These are phyloP conservation scores for Dendrolimus houi DNA, from an alignment of 2,888 invertebrate species.

Conservation along the genomic window DNA sequence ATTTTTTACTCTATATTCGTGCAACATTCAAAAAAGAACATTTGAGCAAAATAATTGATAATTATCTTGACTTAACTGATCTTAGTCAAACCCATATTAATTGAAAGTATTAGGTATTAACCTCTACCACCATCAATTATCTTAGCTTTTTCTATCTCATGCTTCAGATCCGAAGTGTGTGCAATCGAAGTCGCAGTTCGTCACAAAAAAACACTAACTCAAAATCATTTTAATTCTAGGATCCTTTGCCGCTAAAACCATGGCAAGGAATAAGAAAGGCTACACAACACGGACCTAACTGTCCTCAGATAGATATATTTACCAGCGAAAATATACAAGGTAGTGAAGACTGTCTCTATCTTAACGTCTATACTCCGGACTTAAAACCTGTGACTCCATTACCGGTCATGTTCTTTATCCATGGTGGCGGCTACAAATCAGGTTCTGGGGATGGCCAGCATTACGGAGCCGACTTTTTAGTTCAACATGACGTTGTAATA, in stretches of 20 bases:
- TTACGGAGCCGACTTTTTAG: slow-evolving; percentile 40
- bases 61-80: too few species aligned
- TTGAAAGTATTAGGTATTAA: too few species aligned
- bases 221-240: slow-evolving; percentile 21
- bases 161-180: too few species aligned
- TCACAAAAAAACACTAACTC: neutral
- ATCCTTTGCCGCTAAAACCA: slow-evolving; percentile 28
- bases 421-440: slow-evolving; percentile 36
- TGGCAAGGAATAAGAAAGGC: slow-evolving; percentile 36
- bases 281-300: slow-evolving; percentile 25
- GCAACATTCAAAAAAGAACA: too few species aligned
- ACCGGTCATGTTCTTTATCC: slow-evolving; percentile 43
- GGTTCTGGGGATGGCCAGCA: slow-evolving; percentile 31
- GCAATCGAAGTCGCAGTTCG: too few species aligned
- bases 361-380: slow-evolving; percentile 39
- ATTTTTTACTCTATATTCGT: too few species aligned
- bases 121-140: too few species aligned
- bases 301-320: slow-evolving; percentile 30
- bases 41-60: too few species aligned
- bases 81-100: too few species aligned
- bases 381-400: slow-evolving; percentile 16
- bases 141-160: too few species aligned
- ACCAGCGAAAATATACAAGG: slow-evolving; percentile 19
- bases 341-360: slow-evolving; percentile 37
- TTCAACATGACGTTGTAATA: slow-evolving; percentile 31